These are phyloP conservation scores for Pseudomyrmex dendroicus DNA, from an alignment of 1,140 invertebrate genomes.

Conservation along the genomic window DNA sequence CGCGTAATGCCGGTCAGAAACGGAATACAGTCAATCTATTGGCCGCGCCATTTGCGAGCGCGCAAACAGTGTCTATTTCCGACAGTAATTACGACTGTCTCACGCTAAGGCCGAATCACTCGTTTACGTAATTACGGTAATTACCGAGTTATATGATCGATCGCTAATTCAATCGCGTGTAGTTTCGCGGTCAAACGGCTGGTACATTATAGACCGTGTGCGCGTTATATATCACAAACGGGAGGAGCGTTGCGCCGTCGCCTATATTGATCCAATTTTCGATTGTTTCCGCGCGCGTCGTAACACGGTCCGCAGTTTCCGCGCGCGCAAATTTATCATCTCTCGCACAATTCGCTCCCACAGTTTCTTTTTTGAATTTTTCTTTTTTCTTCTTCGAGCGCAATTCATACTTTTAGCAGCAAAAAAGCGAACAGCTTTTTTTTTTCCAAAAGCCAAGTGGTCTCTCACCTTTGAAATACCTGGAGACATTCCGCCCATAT, in stretches of 20 bases:
- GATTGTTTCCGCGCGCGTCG: too few relatives aligned
- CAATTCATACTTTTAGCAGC: conserved; percentile 59
- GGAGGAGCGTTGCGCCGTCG: too few relatives aligned
- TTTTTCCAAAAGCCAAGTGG: conserved; percentile 66
- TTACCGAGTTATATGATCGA: conserved; percentile 62
- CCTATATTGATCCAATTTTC: too few relatives aligned
- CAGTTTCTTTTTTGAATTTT: too few relatives aligned
- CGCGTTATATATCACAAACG: too few relatives aligned
- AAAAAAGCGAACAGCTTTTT: conserved; percentile 67
- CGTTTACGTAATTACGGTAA: conserved; percentile 52
- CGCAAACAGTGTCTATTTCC: conserved; percentile 4
- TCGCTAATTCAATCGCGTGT: conserved; percentile 69
- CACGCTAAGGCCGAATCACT: neutral
- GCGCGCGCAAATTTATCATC: too few relatives aligned
- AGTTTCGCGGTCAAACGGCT: conserved; percentile 57
- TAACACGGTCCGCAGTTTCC: too few relatives aligned
- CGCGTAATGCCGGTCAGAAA: neutral
- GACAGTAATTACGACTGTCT: neutral
- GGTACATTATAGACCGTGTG: neutral
- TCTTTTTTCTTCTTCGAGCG: neutral
- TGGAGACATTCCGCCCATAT: conserved; percentile 49
- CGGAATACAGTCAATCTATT: neutral
- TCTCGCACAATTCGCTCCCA: too few relatives aligned
- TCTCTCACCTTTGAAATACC: conserved; percentile 71
- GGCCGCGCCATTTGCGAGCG: neutral